Evolutionary conservation across 2,113 vertebrate genomes (phyloP).

Genomic region (rat (Rattus norvegicus)): DNA sequence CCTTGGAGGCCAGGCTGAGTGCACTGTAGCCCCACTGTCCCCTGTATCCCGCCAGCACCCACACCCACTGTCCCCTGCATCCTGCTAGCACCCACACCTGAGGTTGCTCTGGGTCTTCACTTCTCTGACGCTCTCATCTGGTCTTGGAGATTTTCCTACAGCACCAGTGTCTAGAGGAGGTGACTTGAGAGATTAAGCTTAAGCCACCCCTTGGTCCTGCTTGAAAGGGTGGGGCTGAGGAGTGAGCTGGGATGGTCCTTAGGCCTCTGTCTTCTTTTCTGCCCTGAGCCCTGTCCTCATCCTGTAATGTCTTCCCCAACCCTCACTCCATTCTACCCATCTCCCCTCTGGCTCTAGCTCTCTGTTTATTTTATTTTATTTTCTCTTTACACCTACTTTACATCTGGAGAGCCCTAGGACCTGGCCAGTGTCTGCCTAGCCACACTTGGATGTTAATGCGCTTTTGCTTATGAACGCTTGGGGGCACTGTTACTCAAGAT

Average conservation of each 20-base stretch:
- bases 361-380: not conserved
- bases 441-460: not conserved
- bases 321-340: no score
- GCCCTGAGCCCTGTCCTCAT: not conserved
- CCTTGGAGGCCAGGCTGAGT: not conserved
- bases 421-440: not conserved
- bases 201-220: not conserved
- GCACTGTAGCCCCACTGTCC: no score
- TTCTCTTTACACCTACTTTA: not conserved
- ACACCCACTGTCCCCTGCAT: no score
- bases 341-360: not conserved
- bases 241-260: not conserved
- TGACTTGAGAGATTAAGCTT: not conserved
- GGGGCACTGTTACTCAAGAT: not conserved
- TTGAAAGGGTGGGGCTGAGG: not conserved
- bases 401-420: not conserved
- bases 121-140: not conserved
- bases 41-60: no score
- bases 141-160: not conserved
- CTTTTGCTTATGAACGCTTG: not conserved
- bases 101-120: not conserved
- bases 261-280: not conserved
- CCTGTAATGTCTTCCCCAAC: not conserved
- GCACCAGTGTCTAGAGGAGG: no score
- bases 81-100: not conserved